Conservation (phyloP, 2,888 invertebrate genomes). For the Cancer borealis region DNA sequence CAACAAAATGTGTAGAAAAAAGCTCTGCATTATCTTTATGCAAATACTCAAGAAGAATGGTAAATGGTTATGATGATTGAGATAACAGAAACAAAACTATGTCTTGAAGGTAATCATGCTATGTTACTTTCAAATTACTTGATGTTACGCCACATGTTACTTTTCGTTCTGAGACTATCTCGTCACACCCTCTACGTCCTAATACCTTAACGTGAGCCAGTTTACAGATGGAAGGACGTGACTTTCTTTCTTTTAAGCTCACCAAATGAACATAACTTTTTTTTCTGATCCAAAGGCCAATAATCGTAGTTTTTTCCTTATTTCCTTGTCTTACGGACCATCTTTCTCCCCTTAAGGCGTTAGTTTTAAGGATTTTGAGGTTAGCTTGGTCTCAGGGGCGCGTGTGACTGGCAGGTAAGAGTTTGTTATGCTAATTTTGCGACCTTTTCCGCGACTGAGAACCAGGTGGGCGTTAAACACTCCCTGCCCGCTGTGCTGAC, state of each 20-base stretch:
- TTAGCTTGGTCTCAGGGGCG: conserved; percentile 7
- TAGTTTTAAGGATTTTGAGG: conserved; percentile 13
- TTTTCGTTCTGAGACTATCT: not conserved
- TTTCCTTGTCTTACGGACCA: not conserved
- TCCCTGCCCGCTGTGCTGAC: conserved; percentile 24
- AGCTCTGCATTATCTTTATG: not conserved
- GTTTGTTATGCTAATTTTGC: conserved; percentile 38
- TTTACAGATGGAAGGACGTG: not conserved
- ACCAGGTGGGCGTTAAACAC: conserved; percentile 35
- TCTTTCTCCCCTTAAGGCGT: conserved; percentile 21
- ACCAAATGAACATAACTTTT: not conserved
- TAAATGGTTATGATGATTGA: not conserved
- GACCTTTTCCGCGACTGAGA: conserved; percentile 38
- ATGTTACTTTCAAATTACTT: not conserved
- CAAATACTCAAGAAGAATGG: not conserved
- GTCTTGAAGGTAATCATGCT: not conserved
- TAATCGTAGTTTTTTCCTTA: not conserved
- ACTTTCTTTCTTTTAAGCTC: conserved; percentile 12
- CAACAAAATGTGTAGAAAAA: not conserved
- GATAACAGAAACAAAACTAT: not conserved
- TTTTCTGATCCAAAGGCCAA: not conserved
- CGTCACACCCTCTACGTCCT: not conserved
- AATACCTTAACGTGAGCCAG: not conserved
- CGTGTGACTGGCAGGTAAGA: conserved; percentile 18
- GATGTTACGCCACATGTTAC: not conserved